Conservation (phyloP, 2,797 vertebrate genomes). For the Syndactyla subalaris region DNA sequence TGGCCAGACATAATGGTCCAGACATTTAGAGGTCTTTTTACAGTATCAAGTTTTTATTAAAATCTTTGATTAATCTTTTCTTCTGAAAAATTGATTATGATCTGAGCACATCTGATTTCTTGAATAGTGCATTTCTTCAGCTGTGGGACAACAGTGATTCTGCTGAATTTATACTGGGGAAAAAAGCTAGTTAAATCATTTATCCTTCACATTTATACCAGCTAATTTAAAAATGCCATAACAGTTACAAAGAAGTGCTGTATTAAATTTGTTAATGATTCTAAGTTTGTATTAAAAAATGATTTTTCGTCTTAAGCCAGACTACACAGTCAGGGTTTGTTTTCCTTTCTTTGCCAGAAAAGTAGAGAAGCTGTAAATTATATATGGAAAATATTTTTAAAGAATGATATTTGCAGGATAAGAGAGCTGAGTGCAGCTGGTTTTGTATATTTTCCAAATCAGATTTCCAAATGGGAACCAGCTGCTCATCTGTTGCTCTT, state of each 20-base stretch:
- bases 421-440: conserved; percentile 52
- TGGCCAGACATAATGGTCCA: background rate
- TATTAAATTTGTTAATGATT: conserved; percentile 6
- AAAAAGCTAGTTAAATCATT: background rate
- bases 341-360: conserved; percentile 49
- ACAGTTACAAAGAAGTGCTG: background rate
- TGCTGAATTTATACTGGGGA: background rate
- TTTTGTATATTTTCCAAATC: conserved; percentile 69
- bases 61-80: background rate
- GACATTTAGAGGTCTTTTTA: background rate
- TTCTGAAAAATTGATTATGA: conserved; percentile 17
- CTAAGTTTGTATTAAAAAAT: background rate
- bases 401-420: conserved; percentile 44
- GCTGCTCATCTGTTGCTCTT: conserved; percentile 51
- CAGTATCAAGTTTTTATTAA: background rate
- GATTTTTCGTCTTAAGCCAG: conserved; percentile 22
- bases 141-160: background rate
- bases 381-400: conserved; percentile 71
- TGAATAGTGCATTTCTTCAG: background rate
- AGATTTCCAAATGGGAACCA: conserved; percentile 67
- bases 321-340: conserved; percentile 25
- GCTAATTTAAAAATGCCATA: background rate
- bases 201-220: background rate
- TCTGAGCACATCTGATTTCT: background rate
- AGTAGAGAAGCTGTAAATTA: conserved; percentile 68